Base-by-base conservation (phyloP, 53 echinoderm and acorn worm genomes). In the Apostichopus leukothele region DNA sequence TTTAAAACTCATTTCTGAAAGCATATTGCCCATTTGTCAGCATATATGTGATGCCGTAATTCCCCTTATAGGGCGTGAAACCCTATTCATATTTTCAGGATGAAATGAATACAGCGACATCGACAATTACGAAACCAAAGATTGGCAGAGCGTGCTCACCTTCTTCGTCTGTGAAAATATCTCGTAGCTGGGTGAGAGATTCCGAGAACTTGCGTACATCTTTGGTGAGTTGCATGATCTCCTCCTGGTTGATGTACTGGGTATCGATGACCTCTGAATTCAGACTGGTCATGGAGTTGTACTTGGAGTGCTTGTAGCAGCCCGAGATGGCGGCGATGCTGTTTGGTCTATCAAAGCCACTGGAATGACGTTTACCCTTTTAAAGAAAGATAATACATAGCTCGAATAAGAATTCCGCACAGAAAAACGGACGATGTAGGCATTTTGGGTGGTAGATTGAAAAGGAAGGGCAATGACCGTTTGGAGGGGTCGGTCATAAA, bases 191-290 rank as follows among this genome's bases (percentile, higher is more conserved):
- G 50, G 84, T 93, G 5, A 98, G 96, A 16, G 99, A 94, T 59
- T 99, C 99, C 50, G 94, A 94, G 86, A 99, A 99, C 57, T 92
- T 93, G 10, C 99, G 76, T 14, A 99, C 99, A 68, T 99, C 99
- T 87, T 89, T 88, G 1, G 99, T 99, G 51, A 99, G 89, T 86
- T 99, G 96, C 54, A 99, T 87, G 85, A 99, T 99, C 84, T 99
- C 99, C 90, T 96, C 99, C 75, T 99, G 96, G 86, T 99, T 95
- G 13, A 96, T 92, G 27, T 94, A 92, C 50, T 93, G 96, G 1
- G 96, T 85, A 80, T 99, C 99, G 54, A 96, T 91, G 75, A 91
- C 93, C 85, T 99, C 99, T 11, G 91, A 91, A 94, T 96, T 96
- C 52, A 96, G 84, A 75, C 99, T 99, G 52, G 94, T 94, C 14